Evolutionary conservation across 2,797 vertebrate species (phyloP).

Genomic region (Bovichtus variegatus): DNA sequence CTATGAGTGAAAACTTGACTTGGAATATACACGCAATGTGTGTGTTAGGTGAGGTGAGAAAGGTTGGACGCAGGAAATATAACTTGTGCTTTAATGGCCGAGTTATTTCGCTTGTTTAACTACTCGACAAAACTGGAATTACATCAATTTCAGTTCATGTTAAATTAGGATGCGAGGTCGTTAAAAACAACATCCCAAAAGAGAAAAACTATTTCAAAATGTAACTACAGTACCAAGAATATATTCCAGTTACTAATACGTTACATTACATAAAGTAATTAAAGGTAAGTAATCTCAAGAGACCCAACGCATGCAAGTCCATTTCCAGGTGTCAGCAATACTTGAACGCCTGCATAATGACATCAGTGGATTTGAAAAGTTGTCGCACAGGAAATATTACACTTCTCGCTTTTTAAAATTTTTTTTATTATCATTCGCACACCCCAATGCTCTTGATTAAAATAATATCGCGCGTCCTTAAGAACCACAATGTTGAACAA

Average conservation of each 20-base stretch:
- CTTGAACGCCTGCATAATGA: background rate
- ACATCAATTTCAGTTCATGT: background rate
- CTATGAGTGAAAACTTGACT: conserved; percentile 10
- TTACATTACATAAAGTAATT: conserved; percentile 7
- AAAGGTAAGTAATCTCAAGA: background rate
- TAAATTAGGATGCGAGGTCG: background rate
- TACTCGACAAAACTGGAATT: background rate
- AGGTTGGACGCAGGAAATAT: background rate
- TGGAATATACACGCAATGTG: conserved; percentile 17
- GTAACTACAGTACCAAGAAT: background rate
- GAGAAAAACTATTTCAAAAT: background rate
- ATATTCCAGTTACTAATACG: background rate
- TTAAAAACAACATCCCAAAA: background rate
- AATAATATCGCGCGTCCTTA: background rate
- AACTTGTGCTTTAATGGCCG: background rate
- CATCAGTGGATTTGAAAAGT: conserved; percentile 15
- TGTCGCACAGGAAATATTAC: conserved; percentile 24
- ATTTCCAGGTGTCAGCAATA: background rate
- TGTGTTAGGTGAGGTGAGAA: background rate
- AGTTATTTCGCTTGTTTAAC: background rate
- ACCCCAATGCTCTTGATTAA: background rate
- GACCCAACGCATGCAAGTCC: background rate
- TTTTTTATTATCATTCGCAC: too few relatives aligned
- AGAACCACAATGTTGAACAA: background rate
- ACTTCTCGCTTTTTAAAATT: background rate